Conservation (phyloP, 2,888 invertebrate species). For the Leptinotarsa haldemani region DNA sequence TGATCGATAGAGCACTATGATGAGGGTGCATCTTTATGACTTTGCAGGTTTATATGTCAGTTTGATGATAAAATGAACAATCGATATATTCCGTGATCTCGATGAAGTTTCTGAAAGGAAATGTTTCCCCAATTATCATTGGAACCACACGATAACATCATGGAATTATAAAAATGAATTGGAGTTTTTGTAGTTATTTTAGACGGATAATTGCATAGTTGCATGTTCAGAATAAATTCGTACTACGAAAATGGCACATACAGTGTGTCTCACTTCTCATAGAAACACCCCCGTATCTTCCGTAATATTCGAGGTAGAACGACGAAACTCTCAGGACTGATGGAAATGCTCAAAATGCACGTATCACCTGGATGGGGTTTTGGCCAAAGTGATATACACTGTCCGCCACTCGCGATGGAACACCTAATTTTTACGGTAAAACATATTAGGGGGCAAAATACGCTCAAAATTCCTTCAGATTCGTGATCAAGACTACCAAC, state of each 20-base stretch:
- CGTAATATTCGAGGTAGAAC: too few species aligned
- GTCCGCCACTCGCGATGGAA: too few species aligned
- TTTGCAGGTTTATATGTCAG: conserved; percentile 20
- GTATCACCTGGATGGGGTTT: too few species aligned
- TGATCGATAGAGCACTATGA: conserved; percentile 17
- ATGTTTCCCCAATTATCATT: background rate
- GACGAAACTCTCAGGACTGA: too few species aligned
- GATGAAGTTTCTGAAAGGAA: background rate
- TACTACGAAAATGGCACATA: background rate
- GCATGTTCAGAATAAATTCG: background rate
- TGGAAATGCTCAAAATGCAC: too few species aligned
- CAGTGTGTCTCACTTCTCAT: too few species aligned
- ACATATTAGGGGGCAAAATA: too few species aligned
- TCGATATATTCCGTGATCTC: conserved; percentile 12
- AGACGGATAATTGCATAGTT: conserved; percentile 2
- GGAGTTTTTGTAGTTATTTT: conserved; percentile 1
- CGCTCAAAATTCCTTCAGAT: too few species aligned
- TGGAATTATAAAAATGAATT: background rate
- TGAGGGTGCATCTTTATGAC: conserved; percentile 19
- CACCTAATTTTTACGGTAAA: too few species aligned
- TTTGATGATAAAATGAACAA: conserved; percentile 5
- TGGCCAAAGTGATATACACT: too few species aligned
- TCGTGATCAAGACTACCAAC: too few species aligned
- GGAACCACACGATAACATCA: conserved; percentile 6
- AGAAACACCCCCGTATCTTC: too few species aligned